Conservation (phyloP, 1,140 invertebrate species). For the Drosophila dunni region DNA sequence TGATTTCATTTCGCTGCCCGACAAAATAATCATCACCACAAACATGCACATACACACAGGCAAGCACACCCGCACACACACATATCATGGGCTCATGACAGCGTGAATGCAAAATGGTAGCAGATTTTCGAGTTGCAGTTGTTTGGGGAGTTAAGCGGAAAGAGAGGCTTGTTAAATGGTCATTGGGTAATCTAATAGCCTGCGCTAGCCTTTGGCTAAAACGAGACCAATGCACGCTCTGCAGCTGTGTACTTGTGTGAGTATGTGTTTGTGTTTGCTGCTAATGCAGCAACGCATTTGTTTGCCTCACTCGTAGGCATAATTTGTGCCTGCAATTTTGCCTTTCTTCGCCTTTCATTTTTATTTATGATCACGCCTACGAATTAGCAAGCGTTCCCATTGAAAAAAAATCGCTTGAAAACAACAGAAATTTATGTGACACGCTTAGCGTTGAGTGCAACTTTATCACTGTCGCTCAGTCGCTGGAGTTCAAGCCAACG, state of each 20-base stretch:
- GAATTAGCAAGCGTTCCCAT: constrained; percentile 28
- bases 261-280: constrained; percentile 7
- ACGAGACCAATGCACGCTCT: not conserved
- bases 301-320: constrained; percentile 33
- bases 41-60: constrained; percentile 17
- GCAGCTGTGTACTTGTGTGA: not conserved
- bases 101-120: constrained; percentile 51
- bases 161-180: constrained; percentile 63
- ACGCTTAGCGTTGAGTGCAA: constrained; percentile 42
- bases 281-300: constrained; percentile 64
- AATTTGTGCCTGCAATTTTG: constrained; percentile 40
- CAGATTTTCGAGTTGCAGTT: constrained; percentile 31
- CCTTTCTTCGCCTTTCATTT: constrained; percentile 1
- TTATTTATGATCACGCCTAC: constrained; percentile 48
- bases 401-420: not conserved
- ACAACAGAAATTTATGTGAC: constrained; percentile 31
- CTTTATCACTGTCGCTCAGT: constrained; percentile 44
- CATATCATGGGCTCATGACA: constrained; percentile 46
- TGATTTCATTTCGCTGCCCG: constrained; percentile 61
- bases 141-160: constrained; percentile 40
- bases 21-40: constrained; percentile 46
- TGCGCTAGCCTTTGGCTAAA: constrained; percentile 7
- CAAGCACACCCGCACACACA: constrained; percentile 12
- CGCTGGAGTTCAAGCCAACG: constrained; percentile 35
- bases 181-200: constrained; percentile 66